Percentiles rank a stretch among this genome's conserved stretches.
Evolutionary conservation across 2,888 invertebrate genomes (phyloP).

Genomic region (Abscondita cerata): DNA sequence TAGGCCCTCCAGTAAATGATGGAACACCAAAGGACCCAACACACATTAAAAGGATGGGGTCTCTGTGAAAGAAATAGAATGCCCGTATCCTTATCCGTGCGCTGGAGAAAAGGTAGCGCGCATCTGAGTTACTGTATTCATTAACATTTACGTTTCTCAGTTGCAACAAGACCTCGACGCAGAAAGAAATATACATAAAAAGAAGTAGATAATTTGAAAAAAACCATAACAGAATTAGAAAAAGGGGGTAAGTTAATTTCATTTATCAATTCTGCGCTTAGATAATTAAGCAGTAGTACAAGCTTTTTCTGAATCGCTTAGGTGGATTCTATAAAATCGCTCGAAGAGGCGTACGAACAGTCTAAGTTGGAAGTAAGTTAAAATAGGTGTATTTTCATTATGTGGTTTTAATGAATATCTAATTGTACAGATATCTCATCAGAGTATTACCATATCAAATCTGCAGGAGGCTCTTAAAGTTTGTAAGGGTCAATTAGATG

Average conservation of each 20-base stretch:
- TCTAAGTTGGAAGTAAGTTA: background rate
- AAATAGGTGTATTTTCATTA: background rate
- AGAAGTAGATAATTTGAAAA: conserved; percentile 49
- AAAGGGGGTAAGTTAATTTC: conserved; percentile 17
- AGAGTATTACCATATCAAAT: conserved; percentile 52
- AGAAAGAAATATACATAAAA: conserved; percentile 44
- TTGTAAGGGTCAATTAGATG: conserved; percentile 53
- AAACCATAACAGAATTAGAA: conserved; percentile 50
- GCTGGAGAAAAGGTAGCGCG: background rate
- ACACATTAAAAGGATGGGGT: too few species aligned
- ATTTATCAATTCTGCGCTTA: too few species aligned
- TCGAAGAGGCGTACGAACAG: too few species aligned
- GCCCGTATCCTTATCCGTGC: too few species aligned
- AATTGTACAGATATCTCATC: conserved; percentile 51
- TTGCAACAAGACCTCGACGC: conserved; percentile 31
- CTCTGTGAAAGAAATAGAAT: too few species aligned
- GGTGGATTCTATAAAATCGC: too few species aligned
- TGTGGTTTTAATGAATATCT: background rate
- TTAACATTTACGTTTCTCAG: background rate
- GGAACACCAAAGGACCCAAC: too few species aligned
- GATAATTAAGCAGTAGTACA: too few species aligned
- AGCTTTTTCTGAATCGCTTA: too few species aligned
- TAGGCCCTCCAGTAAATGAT: too few species aligned
- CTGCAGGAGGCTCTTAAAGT: conserved; percentile 54
- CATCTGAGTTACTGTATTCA: background rate